Evolutionary conservation across 92 coral and sea anemone genomes (phyloP).

Genomic region (Porites divaricata): DNA sequence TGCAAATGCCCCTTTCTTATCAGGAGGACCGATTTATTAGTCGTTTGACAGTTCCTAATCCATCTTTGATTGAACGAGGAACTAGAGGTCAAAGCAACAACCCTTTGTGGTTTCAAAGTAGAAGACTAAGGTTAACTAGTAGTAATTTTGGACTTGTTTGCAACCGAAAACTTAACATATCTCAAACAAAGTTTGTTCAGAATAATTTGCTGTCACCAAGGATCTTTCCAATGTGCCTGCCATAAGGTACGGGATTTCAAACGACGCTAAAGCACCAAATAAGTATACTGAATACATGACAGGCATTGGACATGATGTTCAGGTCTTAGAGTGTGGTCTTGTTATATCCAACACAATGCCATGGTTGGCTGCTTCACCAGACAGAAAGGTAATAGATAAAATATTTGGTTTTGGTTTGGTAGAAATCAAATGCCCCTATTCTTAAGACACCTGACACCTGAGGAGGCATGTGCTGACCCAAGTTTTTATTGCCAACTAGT

Average conservation of each 20-base stretch:
- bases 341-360: background rate
- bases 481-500: too few relatives aligned
- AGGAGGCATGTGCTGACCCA: too few relatives aligned
- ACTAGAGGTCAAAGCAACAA: constrained; percentile 71
- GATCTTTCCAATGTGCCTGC: constrained; percentile 63
- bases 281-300: constrained; percentile 62
- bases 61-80: constrained; percentile 53
- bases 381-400: too few relatives aligned
- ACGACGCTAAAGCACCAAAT: constrained; percentile 60
- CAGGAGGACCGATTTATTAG: constrained; percentile 50
- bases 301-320: constrained; percentile 42
- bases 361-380: too few relatives aligned
- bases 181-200: constrained; percentile 61
- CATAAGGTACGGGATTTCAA: constrained; percentile 54
- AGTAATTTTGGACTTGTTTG: constrained; percentile 72
- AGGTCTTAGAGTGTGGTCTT: constrained; percentile 59
- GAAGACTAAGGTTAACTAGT: constrained; percentile 66
- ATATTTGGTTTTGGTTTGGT: too few relatives aligned
- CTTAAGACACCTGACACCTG: too few relatives aligned
- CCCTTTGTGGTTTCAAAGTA: constrained; percentile 54
- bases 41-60: constrained; percentile 46
- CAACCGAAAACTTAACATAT: constrained; percentile 51
- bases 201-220: background rate
- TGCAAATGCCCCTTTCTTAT: constrained; percentile 52
- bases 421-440: too few relatives aligned